These are phyloP conservation scores for Gonatopus flavifemur DNA, from an alignment of 1,140 invertebrate species.

Conservation along the genomic window DNA sequence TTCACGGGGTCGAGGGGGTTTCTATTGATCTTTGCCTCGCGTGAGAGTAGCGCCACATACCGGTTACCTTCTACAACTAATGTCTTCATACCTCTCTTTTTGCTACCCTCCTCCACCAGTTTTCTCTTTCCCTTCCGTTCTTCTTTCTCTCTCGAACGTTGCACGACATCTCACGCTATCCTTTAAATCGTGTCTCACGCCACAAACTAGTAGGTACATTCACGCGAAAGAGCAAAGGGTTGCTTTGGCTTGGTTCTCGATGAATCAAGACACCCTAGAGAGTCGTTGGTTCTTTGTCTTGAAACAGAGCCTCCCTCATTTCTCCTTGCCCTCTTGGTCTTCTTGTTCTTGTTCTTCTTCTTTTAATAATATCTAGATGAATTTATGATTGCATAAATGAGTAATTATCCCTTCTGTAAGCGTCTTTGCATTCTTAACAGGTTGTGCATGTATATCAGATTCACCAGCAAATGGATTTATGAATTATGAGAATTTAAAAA, in stretches of 20 bases:
- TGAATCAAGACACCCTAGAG: constrained; percentile 35
- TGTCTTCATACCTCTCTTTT: constrained; percentile 48
- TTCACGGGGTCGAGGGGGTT: constrained; percentile 37
- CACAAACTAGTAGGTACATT: constrained; percentile 27
- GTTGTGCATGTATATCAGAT: too few species aligned
- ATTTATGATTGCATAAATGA: too few species aligned
- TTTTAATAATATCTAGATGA: too few species aligned
- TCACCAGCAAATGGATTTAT: too few species aligned
- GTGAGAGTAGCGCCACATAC: constrained; percentile 47
- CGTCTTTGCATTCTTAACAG: too few species aligned
- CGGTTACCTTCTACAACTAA: constrained; percentile 41
- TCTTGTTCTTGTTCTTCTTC: too few species aligned
- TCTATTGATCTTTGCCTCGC: constrained; percentile 51
- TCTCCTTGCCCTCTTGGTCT: too few species aligned
- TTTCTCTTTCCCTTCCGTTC: constrained; percentile 10
- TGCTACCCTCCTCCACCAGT: constrained; percentile 26
- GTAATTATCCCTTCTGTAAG: too few species aligned
- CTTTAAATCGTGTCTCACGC: constrained; percentile 32
- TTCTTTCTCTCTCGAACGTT: constrained; percentile 7
- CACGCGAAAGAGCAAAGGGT: constrained; percentile 30
- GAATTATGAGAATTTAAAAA: too few species aligned
- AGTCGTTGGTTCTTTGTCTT: constrained; percentile 26
- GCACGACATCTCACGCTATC: constrained; percentile 13
- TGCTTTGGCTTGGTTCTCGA: constrained; percentile 25
- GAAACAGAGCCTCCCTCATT: constrained; percentile 13